These are phyloP conservation scores for Smittia aterrima DNA, from an alignment of 2,888 invertebrate species.

Conservation along the genomic window DNA sequence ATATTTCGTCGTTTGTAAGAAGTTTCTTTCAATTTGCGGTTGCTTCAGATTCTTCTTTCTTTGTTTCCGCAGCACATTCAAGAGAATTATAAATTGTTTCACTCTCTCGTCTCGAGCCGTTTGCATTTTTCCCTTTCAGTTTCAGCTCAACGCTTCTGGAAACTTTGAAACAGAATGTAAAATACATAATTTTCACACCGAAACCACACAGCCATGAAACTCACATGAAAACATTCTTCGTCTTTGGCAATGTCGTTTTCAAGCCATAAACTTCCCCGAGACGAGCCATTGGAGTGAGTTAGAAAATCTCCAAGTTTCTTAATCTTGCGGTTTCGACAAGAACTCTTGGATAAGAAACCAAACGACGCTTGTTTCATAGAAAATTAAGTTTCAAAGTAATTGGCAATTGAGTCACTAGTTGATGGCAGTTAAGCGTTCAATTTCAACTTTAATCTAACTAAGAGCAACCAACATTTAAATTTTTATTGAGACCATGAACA, in stretches of 20 bases:
- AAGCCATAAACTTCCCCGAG: too few relatives aligned
- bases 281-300: too few relatives aligned
- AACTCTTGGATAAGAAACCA: too few relatives aligned
- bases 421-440: too few relatives aligned
- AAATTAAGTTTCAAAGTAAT: too few relatives aligned
- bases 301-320: too few relatives aligned
- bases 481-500: not conserved
- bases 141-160: not conserved
- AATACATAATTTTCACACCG: conserved; percentile 32
- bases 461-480: not conserved
- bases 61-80: not conserved
- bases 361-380: too few relatives aligned
- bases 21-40: not conserved
- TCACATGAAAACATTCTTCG: not conserved
- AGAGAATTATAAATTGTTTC: not conserved
- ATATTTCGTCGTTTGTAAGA: not conserved
- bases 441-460: not conserved
- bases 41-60: not conserved
- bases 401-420: too few relatives aligned
- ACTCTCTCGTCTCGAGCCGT: not conserved
- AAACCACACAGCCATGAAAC: conserved; percentile 38
- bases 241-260: not conserved
- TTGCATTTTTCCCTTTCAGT: conserved; percentile 11
- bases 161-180: not conserved
- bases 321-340: too few relatives aligned